A percentile compares a stretch with the other conserved stretches of the same genome.
Evolutionary conservation across 2,113 vertebrate species (phyloP).

Genomic region (Rhinoderma darwinii): DNA sequence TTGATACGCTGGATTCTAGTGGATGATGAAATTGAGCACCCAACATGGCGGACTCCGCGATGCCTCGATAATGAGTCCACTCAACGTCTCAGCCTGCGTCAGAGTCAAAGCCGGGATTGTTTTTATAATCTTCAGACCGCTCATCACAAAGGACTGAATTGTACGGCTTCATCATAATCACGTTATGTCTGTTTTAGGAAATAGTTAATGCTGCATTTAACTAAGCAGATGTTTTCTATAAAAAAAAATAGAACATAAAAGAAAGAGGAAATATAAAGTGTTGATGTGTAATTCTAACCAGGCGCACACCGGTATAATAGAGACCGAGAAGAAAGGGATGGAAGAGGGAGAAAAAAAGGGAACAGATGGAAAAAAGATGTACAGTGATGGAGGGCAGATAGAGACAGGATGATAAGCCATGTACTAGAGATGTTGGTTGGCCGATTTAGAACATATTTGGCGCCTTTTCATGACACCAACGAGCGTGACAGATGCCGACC

Average conservation of each 20-base stretch:
- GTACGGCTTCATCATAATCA: neutral
- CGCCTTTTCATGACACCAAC: no score
- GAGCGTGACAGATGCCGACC: no score
- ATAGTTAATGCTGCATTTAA: slow-evolving; percentile 48
- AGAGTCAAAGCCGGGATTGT: neutral
- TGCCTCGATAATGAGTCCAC: neutral
- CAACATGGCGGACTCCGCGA: neutral
- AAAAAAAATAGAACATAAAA: slow-evolving; percentile 51
- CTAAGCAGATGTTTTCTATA: slow-evolving; percentile 55
- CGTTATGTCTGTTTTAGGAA: neutral
- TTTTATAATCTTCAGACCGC: neutral
- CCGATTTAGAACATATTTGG: no score
- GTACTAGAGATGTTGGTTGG: no score
- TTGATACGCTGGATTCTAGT: neutral
- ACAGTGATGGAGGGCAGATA: slow-evolving; percentile 4
- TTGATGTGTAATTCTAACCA: slow-evolving; percentile 56
- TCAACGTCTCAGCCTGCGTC: neutral
- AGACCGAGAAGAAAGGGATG: neutral
- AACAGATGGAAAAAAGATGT: slow-evolving; percentile 29
- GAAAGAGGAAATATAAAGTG: slow-evolving; percentile 55
- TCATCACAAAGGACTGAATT: slow-evolving; percentile 19
- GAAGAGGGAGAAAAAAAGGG: slow-evolving; percentile 1
- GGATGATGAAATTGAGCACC: neutral
- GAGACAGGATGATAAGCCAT: neutral
- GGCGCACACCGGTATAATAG: neutral